Base-by-base conservation (phyloP, 2,888 invertebrate species). In the Villa cingulata region DNA sequence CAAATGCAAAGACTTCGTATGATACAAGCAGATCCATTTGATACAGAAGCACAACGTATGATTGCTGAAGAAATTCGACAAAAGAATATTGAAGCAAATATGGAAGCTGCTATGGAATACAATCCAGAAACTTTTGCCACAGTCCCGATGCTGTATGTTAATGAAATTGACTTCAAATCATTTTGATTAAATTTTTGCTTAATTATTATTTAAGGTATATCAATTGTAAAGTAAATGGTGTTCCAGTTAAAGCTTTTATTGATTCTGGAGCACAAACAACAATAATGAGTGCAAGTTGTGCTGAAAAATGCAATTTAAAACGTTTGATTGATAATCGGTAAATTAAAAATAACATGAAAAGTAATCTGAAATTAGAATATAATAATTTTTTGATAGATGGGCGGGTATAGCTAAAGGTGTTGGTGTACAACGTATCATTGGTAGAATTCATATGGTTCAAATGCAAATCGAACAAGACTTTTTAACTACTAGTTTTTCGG, bases 101-200 rank as follows among this genome's bases (percentile, higher is more conserved):
- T 97, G 95, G 92, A 96, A 64, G 91, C 92, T 1, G 97, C 97
- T 0, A 92, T 97, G 81, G 97, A 98, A 64, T 91, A 91, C 66
- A 91, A 95, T 70, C 98, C 98, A 0, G 98, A 98, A 71, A 92
- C 89, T 40, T 97, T 97, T 70, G 97, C 95, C 48, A 90, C 91
- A 32, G 96, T 98, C 40, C 86, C 89, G 42, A 97, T 98, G 98
- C 76, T 98, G 58, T 86, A 54, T 57, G n/a, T n/a, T n/a, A n/a
- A n/a, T n/a, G n/a, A n/a, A n/a, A n/a, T 53, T 45, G 17, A 34
- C 18, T 46, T 18, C 16, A 46, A 2, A 40, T 2, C 10, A n/a
- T 38, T 41, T 48, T 48, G 12, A 39, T 48, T 45, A 23, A 17
- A 12, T 1, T 41, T 14, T 29, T n/a, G n/a, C n/a, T n/a, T n/a